Evolutionary conservation across 1,140 invertebrate genomes (phyloP).

Genomic region (Leptoteleia sp.): DNA sequence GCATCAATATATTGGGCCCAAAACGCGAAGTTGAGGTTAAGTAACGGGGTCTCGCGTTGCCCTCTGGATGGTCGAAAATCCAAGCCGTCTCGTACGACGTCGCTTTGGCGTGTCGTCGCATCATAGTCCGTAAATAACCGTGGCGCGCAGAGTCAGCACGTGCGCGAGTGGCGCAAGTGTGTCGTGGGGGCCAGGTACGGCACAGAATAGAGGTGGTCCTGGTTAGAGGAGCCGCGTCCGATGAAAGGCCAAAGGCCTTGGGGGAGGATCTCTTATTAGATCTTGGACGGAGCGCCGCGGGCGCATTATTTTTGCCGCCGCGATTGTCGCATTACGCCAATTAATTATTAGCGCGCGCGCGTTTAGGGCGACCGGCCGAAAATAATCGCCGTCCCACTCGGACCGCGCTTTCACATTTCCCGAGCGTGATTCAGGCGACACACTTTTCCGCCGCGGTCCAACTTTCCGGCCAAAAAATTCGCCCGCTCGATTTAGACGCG

Average conservation of each 20-base stretch:
- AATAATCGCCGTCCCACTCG: constrained; percentile 31
- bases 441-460: constrained; percentile 11
- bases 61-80: constrained; percentile 3
- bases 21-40: no score
- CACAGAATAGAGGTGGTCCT: constrained; percentile 15
- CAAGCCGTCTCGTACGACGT: constrained; percentile 7
- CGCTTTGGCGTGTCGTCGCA: constrained; percentile 18
- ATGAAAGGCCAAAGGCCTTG: constrained; percentile 75
- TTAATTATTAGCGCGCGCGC: constrained; percentile 32
- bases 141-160: constrained; percentile 22
- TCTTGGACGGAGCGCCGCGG: constrained; percentile 49
- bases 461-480: constrained; percentile 17
- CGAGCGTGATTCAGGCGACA: constrained; percentile 39
- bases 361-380: constrained; percentile 15
- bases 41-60: no score
- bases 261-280: constrained; percentile 70
- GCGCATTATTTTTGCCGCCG: constrained; percentile 30
- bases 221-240: constrained; percentile 62
- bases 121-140: constrained; percentile 55
- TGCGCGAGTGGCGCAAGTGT: constrained; percentile 34
- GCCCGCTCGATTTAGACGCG: no score
- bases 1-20: no score
- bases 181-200: constrained; percentile 35
- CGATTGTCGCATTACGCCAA: constrained; percentile 29
- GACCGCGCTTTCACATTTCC: constrained; percentile 45